phyloP scores from a whole-genome alignment of 2,797 vertebrate species.

The Danio aesculapii region DNA sequence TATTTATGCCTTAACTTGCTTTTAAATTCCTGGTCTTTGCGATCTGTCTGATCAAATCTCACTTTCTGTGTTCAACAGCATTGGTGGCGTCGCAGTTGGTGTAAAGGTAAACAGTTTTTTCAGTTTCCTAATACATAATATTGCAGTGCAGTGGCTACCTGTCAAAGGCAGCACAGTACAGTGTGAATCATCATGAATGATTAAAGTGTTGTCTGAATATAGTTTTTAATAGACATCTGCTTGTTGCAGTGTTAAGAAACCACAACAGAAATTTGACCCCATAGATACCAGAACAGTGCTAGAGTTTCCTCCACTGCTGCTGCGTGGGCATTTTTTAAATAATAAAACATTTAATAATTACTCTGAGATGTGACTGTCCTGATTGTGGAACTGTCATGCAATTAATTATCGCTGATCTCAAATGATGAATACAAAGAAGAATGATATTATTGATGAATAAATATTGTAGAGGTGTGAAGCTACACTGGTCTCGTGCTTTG shows the following conservation, averaged over 20 bases:
- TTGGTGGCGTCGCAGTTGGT: conserved; percentile 96
- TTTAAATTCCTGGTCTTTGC: not conserved
- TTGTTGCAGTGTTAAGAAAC: conserved; percentile 28
- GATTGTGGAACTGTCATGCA: not conserved
- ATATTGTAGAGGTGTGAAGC: too few species aligned
- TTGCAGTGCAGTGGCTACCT: not conserved
- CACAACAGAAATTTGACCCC: conserved; percentile 43
- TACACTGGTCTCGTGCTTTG: too few species aligned
- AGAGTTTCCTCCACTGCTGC: conserved; percentile 4
- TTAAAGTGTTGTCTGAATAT: not conserved
- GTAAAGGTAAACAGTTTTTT: conserved; percentile 89
- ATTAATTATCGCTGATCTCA: not conserved
- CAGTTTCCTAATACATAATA: not conserved
- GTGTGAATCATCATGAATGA: not conserved
- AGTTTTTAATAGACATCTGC: not conserved
- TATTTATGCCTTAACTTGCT: not conserved
- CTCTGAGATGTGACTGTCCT: not conserved
- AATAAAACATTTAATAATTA: not conserved
- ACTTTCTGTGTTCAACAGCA: conserved; percentile 78
- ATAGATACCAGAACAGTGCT: conserved; percentile 5
- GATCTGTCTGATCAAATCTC: not conserved
- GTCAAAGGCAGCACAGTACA: not conserved
- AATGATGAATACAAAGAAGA: too few species aligned
- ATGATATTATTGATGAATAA: too few species aligned
- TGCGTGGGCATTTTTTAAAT: not conserved